These are phyloP conservation scores for Morus bassanus DNA, from an alignment of 2,797 vertebrate species.

Conservation along the genomic window DNA sequence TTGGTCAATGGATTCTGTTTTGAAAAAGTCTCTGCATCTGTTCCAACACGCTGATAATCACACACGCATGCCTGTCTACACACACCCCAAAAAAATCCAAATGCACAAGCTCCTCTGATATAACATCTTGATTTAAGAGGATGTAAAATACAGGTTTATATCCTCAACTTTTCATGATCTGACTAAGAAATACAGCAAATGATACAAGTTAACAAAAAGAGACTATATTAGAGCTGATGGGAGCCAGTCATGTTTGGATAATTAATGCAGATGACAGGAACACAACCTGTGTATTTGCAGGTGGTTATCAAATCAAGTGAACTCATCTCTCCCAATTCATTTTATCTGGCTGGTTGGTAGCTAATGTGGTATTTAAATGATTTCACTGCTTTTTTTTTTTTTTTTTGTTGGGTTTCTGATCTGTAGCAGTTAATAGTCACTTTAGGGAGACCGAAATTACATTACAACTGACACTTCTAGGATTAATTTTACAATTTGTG, in stretches of 20 bases:
- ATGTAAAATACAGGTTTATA: neutral
- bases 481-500: slow-evolving; percentile 72
- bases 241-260: neutral
- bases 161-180: neutral
- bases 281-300: neutral
- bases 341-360: neutral
- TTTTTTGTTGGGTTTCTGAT: neutral
- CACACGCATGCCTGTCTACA: rapidly evolving
- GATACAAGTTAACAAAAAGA: neutral
- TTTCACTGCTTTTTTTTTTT: neutral
- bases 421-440: slow-evolving; percentile 35
- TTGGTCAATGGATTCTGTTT: neutral
- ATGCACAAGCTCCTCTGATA: neutral
- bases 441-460: slow-evolving; percentile 64
- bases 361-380: neutral
- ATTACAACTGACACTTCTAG: slow-evolving; percentile 63
- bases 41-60: neutral
- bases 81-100: neutral
- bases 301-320: neutral
- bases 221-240: neutral
- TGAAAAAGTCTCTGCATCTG: neutral
- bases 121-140: neutral
- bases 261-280: neutral
- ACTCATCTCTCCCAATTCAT: neutral
- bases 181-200: neutral